phyloP scores from a whole-genome alignment of 1,140 invertebrate species.

The Drosophila nannoptera region DNA sequence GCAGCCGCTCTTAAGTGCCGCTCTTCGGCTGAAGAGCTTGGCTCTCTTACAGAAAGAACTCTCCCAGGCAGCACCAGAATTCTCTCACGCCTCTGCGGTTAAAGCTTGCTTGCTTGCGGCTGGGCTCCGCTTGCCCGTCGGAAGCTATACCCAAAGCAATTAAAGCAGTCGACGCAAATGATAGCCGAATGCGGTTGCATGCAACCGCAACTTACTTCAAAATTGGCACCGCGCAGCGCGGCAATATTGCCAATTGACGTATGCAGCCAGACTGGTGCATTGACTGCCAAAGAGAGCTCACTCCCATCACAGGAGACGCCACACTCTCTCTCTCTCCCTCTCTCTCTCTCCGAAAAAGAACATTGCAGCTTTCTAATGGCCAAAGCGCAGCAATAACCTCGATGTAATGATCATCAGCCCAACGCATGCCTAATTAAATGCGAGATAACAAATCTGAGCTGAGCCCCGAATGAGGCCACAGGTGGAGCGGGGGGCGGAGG shows the following conservation, averaged over 20 bases:
- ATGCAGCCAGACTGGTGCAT: conserved; percentile 42
- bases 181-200: conserved; percentile 58
- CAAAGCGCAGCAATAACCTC: conserved; percentile 31
- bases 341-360: conserved; percentile 27
- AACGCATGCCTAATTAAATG: conserved; percentile 72
- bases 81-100: conserved; percentile 5
- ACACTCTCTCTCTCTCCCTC: neutral
- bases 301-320: neutral
- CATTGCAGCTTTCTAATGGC: conserved; percentile 61
- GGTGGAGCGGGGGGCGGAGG: conserved; percentile 14
- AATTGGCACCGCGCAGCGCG: conserved; percentile 41
- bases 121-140: conserved; percentile 25
- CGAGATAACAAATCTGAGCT: conserved; percentile 59
- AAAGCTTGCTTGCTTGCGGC: conserved; percentile 33
- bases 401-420: conserved; percentile 46
- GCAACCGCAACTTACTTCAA: conserved; percentile 33
- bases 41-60: conserved; percentile 35
- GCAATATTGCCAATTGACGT: conserved; percentile 50
- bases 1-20: conserved; percentile 29
- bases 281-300: conserved; percentile 44
- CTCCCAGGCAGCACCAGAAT: conserved; percentile 1
- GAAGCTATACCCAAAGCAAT: conserved; percentile 70
- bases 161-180: conserved; percentile 49
- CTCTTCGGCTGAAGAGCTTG: conserved; percentile 3
- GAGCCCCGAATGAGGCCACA: conserved; percentile 57